Evolutionary conservation across 2,113 vertebrate species (phyloP), one percentile per base, ranked within the genome.

Genomic region (Peromyscus polionotus): DNA sequence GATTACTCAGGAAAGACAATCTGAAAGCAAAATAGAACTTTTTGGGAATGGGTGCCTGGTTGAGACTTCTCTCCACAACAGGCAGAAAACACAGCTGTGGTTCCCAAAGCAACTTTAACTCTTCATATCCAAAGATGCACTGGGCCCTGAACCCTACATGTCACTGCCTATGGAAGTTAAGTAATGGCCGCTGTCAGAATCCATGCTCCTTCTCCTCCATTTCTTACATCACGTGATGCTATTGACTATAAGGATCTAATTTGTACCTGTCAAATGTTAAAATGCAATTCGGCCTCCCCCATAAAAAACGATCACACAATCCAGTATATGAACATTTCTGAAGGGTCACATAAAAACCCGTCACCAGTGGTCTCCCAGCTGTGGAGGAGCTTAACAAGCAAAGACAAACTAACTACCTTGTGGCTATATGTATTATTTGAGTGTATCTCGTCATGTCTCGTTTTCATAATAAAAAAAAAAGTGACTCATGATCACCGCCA

Each of bases 191-290:
- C 73, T 51, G 72, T 90, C 88, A 91, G 45, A 93, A 83, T 61
- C 61, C 73, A 81, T 1, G 9, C n/a, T 92, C 75, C 59, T 39
- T 96, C 85, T 96, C 91, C 89, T 93, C 91, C 77, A 80, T 93
- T 93, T 90, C 91, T 90, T 51, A 88, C 67, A 45, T 54, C 39
- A 92, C 88, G 31, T 51, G 84, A 93, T 92, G 63, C 79, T 39
- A 95, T 57, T 57, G 11, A 79, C 10, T 70, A 80, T 33, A 92
- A 90, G n/a, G 70, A 96, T 76, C 91, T 97, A 96, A 96, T 97
- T 51, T 94, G 72, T 77, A 93, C 76, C 86, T 77, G 51, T 42
- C 81, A 76, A 80, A 89, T 87, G 61, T 96, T 90, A 91, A 94
- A 83, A 93, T 54, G 90, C 6, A 20, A 48, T 65, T 90, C 67